Evolutionary conservation across 2,797 vertebrate genomes (phyloP).

Genomic region (Tiaroga cobitis): DNA sequence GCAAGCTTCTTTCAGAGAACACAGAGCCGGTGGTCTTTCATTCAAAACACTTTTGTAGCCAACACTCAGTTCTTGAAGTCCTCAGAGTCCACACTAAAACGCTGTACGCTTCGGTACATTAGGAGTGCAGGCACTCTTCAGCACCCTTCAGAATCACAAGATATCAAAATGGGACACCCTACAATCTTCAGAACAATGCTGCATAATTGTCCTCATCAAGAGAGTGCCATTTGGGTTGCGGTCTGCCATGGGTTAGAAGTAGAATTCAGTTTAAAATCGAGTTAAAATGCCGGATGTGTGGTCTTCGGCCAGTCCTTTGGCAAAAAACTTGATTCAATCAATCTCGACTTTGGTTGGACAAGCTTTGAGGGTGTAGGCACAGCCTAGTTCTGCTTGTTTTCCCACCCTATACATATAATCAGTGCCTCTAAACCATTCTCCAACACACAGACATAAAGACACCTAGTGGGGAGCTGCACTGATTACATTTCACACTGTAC

Average conservation of each 20-base stretch:
- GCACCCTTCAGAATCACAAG: neutral
- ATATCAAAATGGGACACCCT: neutral
- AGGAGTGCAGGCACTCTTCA: neutral
- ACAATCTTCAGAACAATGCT: neutral
- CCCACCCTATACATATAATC: slow-evolving; percentile 8
- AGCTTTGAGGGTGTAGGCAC: neutral
- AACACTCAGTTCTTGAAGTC: neutral
- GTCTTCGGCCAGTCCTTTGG: neutral
- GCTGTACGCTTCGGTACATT: neutral
- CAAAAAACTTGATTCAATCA: neutral
- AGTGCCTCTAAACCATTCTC: slow-evolving; percentile 11
- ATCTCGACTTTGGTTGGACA: neutral
- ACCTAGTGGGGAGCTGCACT: slow-evolving; percentile 8
- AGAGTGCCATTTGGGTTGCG: neutral
- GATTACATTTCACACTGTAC: slow-evolving; percentile 42
- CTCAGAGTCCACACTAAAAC: neutral
- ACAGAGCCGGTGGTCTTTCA: neutral
- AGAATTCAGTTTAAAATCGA: neutral
- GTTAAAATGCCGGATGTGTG: neutral
- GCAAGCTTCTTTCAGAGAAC: neutral
- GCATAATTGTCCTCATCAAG: neutral
- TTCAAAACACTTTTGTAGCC: neutral
- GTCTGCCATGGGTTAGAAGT: neutral
- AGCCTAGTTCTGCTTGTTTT: slow-evolving; percentile 14
- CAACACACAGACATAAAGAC: neutral